phyloP scores from a whole-genome alignment of 2,797 vertebrate genomes.

The Darevskia mixta region DNA sequence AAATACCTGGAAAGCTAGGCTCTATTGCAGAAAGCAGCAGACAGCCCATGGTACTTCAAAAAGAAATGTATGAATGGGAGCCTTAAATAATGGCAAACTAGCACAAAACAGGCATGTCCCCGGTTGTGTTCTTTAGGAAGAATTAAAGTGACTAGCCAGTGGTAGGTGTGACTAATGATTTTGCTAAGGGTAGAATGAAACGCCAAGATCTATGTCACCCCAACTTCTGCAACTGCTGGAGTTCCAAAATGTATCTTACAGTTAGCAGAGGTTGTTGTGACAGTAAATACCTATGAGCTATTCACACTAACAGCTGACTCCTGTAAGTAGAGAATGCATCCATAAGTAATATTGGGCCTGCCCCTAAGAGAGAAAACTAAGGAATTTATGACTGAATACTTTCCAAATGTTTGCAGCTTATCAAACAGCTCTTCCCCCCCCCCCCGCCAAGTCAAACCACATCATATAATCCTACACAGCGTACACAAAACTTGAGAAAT shows the following conservation, averaged over 20 bases:
- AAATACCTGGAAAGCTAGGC: background rate
- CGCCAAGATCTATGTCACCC: background rate
- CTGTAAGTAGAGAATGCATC: background rate
- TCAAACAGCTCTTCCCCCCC: background rate
- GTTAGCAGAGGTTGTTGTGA: background rate
- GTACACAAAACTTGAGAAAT: background rate
- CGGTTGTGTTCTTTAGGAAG: background rate
- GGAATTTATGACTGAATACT: background rate
- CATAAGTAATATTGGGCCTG: background rate
- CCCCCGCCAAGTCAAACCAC: background rate
- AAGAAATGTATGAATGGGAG: background rate
- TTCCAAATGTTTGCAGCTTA: background rate
- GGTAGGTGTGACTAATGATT: slow-evolving; percentile 4
- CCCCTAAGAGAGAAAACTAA: background rate
- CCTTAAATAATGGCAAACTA: background rate
- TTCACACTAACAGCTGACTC: too few species aligned
- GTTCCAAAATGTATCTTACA: background rate
- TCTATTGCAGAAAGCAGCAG: background rate
- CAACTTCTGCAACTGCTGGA: background rate
- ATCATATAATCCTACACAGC: background rate
- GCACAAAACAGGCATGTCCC: rapidly evolving
- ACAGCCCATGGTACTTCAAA: background rate
- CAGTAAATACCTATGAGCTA: background rate
- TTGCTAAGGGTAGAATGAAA: background rate
- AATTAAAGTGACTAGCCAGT: slow-evolving; percentile 34